These are phyloP conservation scores for Cervus canadensis DNA, from an alignment of 2,113 vertebrate genomes.

Conservation along the genomic window DNA sequence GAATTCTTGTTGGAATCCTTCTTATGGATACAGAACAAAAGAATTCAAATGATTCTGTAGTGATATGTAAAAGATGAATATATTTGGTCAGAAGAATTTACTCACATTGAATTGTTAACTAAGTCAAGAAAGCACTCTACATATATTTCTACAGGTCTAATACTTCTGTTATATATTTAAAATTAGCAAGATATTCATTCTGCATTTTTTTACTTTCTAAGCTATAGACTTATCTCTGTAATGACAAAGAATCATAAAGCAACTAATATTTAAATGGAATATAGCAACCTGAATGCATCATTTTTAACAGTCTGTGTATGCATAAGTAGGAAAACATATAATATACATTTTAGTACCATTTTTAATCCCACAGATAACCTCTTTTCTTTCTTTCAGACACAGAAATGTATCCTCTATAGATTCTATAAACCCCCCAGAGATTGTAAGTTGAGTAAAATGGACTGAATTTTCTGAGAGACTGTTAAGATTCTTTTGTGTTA, in stretches of 20 bases:
- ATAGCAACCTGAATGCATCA: not conserved
- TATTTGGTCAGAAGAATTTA: not conserved
- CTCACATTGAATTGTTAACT: not conserved
- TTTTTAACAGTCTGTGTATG: not conserved
- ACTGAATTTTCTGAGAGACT: conserved; percentile 44
- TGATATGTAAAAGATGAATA: not conserved
- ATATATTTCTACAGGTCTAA: not conserved
- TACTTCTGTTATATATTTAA: not conserved
- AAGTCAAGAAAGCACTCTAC: not conserved
- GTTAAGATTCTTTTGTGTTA: conserved; percentile 32
- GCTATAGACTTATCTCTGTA: not conserved
- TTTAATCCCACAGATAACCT: not conserved
- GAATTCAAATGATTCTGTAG: not conserved
- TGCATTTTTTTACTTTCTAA: conserved; percentile 12
- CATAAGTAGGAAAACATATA: not conserved
- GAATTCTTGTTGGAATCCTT: not conserved
- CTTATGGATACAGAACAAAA: not conserved
- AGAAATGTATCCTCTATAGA: not conserved
- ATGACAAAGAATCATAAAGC: not conserved
- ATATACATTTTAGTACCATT: not conserved
- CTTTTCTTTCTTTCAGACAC: conserved; percentile 5
- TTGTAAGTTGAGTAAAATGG: conserved; percentile 24
- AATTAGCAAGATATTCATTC: not conserved
- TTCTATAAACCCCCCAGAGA: not conserved
- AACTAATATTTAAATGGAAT: not conserved